Evolutionary conservation across 2,797 vertebrate species (phyloP), one percentile per base, ranked within the genome.

Genomic region (Spinibarbus caldwelli): DNA sequence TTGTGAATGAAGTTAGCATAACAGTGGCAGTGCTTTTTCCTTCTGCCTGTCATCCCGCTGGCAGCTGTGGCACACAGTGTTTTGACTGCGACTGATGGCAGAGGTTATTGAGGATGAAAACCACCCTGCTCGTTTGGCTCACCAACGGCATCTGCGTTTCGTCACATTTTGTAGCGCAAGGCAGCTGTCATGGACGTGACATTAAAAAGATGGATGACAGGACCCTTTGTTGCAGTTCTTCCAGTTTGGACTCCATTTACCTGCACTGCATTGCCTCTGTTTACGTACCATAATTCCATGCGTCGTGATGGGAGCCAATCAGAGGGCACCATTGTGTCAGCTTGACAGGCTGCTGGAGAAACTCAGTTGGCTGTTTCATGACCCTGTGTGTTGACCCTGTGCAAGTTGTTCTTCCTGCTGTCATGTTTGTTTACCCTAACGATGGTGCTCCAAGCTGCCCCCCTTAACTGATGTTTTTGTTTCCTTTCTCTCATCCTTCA

Each of bases 41-140:
- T 43, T 72, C 70, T 31, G 21, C 57, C 21, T 47, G n/a, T 41
- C 23, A 2, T 45, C 57, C 34, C 23, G 6, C 54, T 82, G 82
- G 47, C 73, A 78, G 73, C 80, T 67, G 66, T 23, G 29, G n/a
- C 72, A 54, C 59, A 31, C 62, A 21, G 41, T 84, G 73, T 86
- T 72, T 82, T 43, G 47, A 54, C 21, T 29, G 64, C n/a, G 59
- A 84, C 38, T 80, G 86, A 79, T 47, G 85, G 49, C 34, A 78
- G 34, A 73, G 45, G 71, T 80, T 54, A 81, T 84, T 85, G 70
- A 67, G 70, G 78, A 89, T 75, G 71, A 85, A 84, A 76, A 67
- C 70, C 36, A 54, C 49, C 71, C 70, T 43, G 41, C 66, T 73
- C 4, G 62, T 26, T 77, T 31, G 11, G 82, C 31, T 52, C 19